Conservation (phyloP, 2,888 invertebrate species). For the Phalera bucephala region DNA sequence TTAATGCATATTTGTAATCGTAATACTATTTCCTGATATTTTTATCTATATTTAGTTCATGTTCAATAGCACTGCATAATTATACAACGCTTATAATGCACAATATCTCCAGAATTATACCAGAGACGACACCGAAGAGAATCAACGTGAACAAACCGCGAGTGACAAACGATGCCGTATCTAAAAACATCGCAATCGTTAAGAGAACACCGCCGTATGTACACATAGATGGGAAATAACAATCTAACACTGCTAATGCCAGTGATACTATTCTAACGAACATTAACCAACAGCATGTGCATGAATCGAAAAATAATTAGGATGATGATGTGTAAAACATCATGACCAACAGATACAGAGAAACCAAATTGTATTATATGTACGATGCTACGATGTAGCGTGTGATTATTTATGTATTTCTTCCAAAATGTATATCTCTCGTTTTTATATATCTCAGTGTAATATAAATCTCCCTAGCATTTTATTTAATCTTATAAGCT, state of each 20-base stretch:
- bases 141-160: constrained; percentile 45
- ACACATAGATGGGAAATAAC: constrained; percentile 41
- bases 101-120: constrained; percentile 61
- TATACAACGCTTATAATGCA: constrained; percentile 39
- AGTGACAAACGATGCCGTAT: constrained; percentile 45
- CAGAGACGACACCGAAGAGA: constrained; percentile 59
- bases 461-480: no score
- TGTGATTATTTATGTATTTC: no score
- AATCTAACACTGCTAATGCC: constrained; percentile 31
- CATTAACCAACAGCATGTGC: constrained; percentile 32
- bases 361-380: no score
- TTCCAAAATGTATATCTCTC: no score
- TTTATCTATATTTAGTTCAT: neutral
- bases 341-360: no score
- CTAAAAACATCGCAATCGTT: constrained; percentile 54
- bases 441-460: no score
- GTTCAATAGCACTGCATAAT: constrained; percentile 10
- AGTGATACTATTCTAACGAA: constrained; percentile 7
- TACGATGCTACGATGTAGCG: no score
- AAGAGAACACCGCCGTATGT: constrained; percentile 63
- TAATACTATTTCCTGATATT: neutral
- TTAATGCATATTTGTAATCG: neutral
- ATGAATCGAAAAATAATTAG: constrained; percentile 3
- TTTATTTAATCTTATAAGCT: no score
- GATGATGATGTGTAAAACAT: no score